Base-by-base conservation (phyloP, 2,113 vertebrate genomes). In the Gallinago paraguaiae region DNA sequence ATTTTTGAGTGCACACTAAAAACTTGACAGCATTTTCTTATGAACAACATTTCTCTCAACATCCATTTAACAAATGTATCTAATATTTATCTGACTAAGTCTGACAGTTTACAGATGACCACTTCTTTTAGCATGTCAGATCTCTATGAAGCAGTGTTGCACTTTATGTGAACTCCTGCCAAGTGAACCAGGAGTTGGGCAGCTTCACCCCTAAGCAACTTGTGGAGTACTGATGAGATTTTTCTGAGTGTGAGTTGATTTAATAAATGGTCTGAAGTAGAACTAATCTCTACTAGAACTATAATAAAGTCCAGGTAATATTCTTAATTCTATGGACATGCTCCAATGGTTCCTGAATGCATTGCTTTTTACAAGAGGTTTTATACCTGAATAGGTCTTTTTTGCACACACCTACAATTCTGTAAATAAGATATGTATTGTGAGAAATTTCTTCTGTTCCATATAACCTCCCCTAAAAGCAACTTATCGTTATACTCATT, bases 131-230 rank as follows among this genome's bases (percentile, higher is more conserved):
- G 1, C 7, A 43, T 28, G 24, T 13, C 3, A 1, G 48, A 87
- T 37, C 7, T n/a, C 35, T 43, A 3, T 23, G 25, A 80, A 81
- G 28, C 15, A 76, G 9, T 0, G 0, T 20, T 87, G 17, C 20
- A 17, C 18, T 51, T 84, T 31, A 16, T 13, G 6, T 60, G 23
- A 77, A 60, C 33, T 69, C 23, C 48, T 88, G 14, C 9, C 10
- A 68, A 74, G 45, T 48, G 60, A 57, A 35, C 64, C 20, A 61
- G 8, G 30, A 72, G 14, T 11, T 35, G 31, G 27, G 17, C 41
- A 88, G 9, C 17, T 50, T 8, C 43, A 61, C 13, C 13, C 30
- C 37, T 67, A 24, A 59, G 10, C 16, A 64, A 43, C 24, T 46
- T 67, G 14, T n/a, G 59, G 63, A 80, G 15, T 45, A 14, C 16